Conservation (phyloP, 2,113 vertebrate genomes). For the Sinocyclocheilus rhinocerous region DNA sequence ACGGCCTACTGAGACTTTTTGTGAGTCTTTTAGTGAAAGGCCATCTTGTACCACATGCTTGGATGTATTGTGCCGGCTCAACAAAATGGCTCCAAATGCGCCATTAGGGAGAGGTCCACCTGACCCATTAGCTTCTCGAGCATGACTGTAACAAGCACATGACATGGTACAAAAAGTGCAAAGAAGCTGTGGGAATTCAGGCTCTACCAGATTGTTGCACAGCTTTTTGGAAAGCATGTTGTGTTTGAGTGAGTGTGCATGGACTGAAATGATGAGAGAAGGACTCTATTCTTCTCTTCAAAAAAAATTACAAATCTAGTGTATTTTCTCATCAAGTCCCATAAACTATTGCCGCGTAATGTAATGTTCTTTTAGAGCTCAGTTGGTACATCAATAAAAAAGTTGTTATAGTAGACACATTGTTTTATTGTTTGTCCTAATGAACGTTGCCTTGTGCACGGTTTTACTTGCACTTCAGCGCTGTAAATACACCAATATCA, state of each 20-base stretch:
- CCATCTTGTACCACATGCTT: slow-evolving; percentile 1
- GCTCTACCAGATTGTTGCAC: neutral
- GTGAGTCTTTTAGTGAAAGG: slow-evolving; percentile 14
- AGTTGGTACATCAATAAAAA: neutral
- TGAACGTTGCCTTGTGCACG: neutral
- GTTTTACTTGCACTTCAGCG: neutral
- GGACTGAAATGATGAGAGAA: neutral
- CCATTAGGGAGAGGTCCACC: neutral
- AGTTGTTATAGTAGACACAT: neutral
- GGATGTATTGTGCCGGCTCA: slow-evolving; percentile 10
- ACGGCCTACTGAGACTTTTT: neutral
- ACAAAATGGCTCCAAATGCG: neutral
- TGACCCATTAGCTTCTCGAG: neutral
- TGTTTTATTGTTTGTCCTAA: slow-evolving; percentile 5
- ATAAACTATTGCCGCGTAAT: neutral
- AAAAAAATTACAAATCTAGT: neutral
- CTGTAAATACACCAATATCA: neutral
- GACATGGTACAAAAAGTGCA: neutral
- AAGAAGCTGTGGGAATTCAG: neutral
- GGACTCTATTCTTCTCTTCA: neutral
- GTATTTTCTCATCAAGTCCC: neutral
- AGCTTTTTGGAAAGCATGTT: slow-evolving; percentile 1
- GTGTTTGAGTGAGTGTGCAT: neutral
- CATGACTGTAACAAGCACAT: neutral
- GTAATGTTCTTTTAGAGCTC: neutral